Percentiles rank a stretch among this genome's conserved stretches.
Conservation (phyloP, 2,113 vertebrate genomes). For the Apus apus region DNA sequence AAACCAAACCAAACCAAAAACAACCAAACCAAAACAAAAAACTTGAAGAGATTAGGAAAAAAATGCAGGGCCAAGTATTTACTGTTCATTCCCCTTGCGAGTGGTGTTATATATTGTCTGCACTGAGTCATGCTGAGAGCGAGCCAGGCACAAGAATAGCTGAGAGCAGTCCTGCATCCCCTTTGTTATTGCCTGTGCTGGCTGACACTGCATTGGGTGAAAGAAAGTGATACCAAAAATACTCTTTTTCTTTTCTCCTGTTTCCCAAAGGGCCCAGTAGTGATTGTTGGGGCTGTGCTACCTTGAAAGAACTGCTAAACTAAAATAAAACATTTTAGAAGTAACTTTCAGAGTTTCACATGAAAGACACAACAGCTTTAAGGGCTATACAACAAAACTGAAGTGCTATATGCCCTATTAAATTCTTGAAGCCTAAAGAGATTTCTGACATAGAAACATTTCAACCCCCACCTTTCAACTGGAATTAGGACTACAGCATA, state of each 20-base stretch:
- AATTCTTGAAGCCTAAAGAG: background rate
- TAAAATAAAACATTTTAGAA: constrained; percentile 25
- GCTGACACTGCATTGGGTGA: constrained; percentile 18
- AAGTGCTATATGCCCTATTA: background rate
- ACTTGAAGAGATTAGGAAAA: constrained; percentile 62
- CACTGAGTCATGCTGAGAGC: constrained; percentile 72
- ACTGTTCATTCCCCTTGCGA: constrained; percentile 71
- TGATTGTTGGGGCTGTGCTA: constrained; percentile 54
- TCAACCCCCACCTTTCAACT: background rate
- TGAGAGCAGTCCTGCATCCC: constrained; percentile 62
- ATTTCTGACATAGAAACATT: background rate
- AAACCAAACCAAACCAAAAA: too few relatives aligned
- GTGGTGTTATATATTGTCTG: constrained; percentile 71
- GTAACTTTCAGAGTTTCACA: constrained; percentile 1
- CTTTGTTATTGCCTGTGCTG: constrained; percentile 37
- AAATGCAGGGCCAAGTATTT: constrained; percentile 71
- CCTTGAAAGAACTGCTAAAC: constrained; percentile 9
- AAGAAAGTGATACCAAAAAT: constrained; percentile 58
- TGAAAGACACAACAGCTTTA: background rate
- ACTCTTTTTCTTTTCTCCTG: background rate
- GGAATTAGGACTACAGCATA: background rate
- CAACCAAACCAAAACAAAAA: too few relatives aligned
- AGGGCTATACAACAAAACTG: background rate
- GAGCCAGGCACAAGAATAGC: constrained; percentile 72
- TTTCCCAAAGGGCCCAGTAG: constrained; percentile 30